A percentile compares a stretch with the other conserved stretches of the same genome.
Evolutionary conservation across 2,113 vertebrate genomes (phyloP).

Genomic region (Cynoglossus semilaevis): DNA sequence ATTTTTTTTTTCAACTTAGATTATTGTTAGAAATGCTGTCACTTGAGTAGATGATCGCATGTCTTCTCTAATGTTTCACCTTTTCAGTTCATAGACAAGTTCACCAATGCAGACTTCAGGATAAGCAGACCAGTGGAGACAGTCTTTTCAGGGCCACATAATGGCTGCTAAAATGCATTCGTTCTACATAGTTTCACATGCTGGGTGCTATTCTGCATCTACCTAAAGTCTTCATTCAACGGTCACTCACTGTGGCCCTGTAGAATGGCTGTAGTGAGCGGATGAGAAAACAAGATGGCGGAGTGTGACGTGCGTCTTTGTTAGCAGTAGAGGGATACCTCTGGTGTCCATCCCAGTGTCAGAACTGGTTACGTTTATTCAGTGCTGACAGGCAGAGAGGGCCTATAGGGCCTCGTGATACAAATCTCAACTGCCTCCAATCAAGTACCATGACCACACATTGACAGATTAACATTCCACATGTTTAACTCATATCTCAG

Average conservation of each 20-base stretch:
- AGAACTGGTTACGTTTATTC: conserved; percentile 72
- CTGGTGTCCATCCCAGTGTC: conserved; percentile 76
- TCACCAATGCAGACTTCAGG: conserved; percentile 56
- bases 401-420: conserved; percentile 70
- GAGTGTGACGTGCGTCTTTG: conserved; percentile 75
- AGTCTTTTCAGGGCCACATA: conserved; percentile 54
- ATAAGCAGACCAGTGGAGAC: conserved; percentile 42
- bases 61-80: conserved; percentile 51
- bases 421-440: conserved; percentile 68
- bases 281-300: conserved; percentile 71
- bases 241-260: conserved; percentile 65
- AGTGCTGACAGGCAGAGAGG: conserved; percentile 63
- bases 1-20: conserved; percentile 11
- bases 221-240: conserved; percentile 65
- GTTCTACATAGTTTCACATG: conserved; percentile 67
- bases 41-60: conserved; percentile 32
- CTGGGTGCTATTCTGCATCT: conserved; percentile 62
- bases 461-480: conserved; percentile 79
- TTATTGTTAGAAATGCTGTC: conserved; percentile 7
- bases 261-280: conserved; percentile 54
- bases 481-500: conserved; percentile 75
- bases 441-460: conserved; percentile 75
- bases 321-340: conserved; percentile 70
- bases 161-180: conserved; percentile 62
- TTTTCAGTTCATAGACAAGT: conserved; percentile 50